Evolutionary conservation across 2,797 vertebrate genomes (phyloP).

Genomic region (Thamnophis elegans): DNA sequence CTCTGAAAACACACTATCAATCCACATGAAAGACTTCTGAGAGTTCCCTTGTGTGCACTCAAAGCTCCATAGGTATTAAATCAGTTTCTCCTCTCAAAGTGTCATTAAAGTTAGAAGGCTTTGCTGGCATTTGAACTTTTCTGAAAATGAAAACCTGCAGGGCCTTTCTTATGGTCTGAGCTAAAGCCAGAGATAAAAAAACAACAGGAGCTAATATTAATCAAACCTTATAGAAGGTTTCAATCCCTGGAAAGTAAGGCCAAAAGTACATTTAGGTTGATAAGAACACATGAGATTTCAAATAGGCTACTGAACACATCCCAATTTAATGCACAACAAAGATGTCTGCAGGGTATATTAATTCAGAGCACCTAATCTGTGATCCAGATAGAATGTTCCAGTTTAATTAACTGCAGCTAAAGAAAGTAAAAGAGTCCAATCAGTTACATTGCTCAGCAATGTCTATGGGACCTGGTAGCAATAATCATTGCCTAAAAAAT

Average conservation of each 20-base stretch:
- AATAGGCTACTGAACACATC: not conserved
- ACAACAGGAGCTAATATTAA: not conserved
- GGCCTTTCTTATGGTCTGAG: conserved; percentile 26
- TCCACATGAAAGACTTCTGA: conserved; percentile 57
- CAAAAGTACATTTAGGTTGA: not conserved
- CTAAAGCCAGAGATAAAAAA: conserved; percentile 34
- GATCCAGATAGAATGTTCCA: not conserved
- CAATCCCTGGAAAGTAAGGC: conserved; percentile 12
- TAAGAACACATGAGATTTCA: not conserved
- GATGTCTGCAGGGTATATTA: not conserved
- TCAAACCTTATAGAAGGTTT: conserved; percentile 17
- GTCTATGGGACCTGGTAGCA: not conserved
- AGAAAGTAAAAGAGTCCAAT: not conserved
- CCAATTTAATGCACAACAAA: not conserved
- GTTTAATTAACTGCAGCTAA: not conserved
- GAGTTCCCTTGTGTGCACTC: conserved; percentile 43
- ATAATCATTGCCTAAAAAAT: not conserved
- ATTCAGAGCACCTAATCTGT: not conserved
- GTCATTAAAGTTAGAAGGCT: conserved; percentile 18
- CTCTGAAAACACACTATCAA: conserved; percentile 26
- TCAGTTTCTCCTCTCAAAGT: conserved; percentile 45
- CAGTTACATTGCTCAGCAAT: not conserved
- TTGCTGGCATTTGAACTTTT: conserved; percentile 35
- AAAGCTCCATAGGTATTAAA: conserved; percentile 47
- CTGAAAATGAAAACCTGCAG: conserved; percentile 30